phyloP scores from a whole-genome alignment of 2,888 invertebrate genomes.

The Cacoxenus indagator region DNA sequence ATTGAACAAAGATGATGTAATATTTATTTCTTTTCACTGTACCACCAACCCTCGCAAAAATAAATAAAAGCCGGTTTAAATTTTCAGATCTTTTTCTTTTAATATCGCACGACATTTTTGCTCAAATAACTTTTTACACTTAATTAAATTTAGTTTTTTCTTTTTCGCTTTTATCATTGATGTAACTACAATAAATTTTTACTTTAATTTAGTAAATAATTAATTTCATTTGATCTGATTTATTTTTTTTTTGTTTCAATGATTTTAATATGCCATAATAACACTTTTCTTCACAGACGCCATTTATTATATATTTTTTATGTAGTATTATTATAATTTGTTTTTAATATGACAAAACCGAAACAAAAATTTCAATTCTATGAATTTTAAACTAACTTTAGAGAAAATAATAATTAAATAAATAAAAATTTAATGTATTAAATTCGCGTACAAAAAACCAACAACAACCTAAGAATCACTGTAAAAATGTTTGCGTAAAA shows the following conservation, averaged over 20 bases:
- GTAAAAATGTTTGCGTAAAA: conserved; percentile 35
- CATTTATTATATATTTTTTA: no score
- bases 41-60: neutral
- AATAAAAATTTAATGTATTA: conserved; percentile 38
- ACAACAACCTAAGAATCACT: conserved; percentile 8
- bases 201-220: conserved; percentile 55
- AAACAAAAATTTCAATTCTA: conserved; percentile 2
- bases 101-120: conserved; percentile 55
- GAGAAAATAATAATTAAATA: neutral
- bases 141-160: conserved; percentile 46
- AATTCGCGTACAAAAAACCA: conserved; percentile 50
- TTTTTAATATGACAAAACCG: conserved; percentile 7
- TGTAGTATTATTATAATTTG: conserved; percentile 28
- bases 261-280: conserved; percentile 48
- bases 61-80: conserved; percentile 15
- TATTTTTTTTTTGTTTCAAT: conserved; percentile 35
- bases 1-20: no score
- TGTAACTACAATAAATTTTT: conserved; percentile 51
- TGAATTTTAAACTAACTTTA: neutral
- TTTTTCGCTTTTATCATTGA: conserved; percentile 32
- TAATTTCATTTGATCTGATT: conserved; percentile 37
- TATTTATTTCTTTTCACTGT: no score
- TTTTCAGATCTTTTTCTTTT: neutral
- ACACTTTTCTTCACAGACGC: no score
- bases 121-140: conserved; percentile 50